Evolutionary conservation across 2,888 invertebrate species (phyloP).

Genomic region (Chymomyza fuscimana): DNA sequence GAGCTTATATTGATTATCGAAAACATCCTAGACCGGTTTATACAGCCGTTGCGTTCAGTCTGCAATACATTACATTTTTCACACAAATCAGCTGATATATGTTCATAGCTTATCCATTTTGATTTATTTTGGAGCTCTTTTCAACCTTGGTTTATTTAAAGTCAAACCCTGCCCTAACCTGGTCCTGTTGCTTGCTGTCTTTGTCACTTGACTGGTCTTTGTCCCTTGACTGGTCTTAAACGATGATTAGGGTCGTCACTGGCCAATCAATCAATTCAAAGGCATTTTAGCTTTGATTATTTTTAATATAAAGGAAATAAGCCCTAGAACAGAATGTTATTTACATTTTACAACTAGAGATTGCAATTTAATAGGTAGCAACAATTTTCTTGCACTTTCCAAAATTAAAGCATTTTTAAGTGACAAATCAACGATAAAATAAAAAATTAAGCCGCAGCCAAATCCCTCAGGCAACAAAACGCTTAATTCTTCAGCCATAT

Average conservation of each 20-base stretch:
- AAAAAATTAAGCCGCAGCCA: conserved; percentile 1
- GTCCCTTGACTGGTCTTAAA: background rate
- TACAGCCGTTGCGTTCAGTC: too few relatives aligned
- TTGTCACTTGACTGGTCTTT: background rate
- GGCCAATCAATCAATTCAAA: conserved; percentile 57
- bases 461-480: background rate
- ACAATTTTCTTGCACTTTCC: background rate
- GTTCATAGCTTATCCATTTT: background rate
- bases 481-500: conserved; percentile 21
- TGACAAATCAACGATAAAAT: conserved; percentile 28
- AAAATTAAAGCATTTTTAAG: conserved; percentile 22
- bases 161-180: background rate
- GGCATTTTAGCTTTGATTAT: conserved; percentile 22
- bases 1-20: too few relatives aligned
- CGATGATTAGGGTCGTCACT: background rate
- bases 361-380: background rate
- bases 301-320: background rate
- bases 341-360: background rate
- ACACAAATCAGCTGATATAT: too few relatives aligned
- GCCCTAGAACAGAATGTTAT: background rate
- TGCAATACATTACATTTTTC: too few relatives aligned
- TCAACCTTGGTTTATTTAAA: background rate
- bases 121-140: background rate
- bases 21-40: too few relatives aligned
- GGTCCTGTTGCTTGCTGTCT: background rate